Base-by-base conservation (phyloP, 2,797 vertebrate genomes). In the Lutra lutra region DNA sequence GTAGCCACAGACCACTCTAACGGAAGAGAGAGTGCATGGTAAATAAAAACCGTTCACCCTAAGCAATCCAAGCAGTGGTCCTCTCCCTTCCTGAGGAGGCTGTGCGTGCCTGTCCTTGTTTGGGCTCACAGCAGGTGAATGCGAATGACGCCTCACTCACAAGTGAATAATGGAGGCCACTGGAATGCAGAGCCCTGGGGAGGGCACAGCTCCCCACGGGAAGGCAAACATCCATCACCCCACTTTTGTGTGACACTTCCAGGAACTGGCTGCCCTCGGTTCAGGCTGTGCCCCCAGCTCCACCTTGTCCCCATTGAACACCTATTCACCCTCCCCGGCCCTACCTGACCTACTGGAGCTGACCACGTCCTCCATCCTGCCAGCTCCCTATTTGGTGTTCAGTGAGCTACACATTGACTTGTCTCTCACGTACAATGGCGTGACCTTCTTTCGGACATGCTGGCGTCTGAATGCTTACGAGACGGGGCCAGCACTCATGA, bases 401-500 rank as follows among this genome's bases (percentile, higher is more conserved):
- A 10, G 48, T 35, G 17, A 89, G 56, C 23, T 35, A 35, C 3
- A 8, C 38, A 54, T 54, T 78, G 51, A 43, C 64, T 6, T 60
- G 54, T 70, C n/a, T 87, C 40, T 86, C 40, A 13, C 12, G 25
- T 35, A 23, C 0, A 10, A 68, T 15, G 72, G 27, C 3, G 15
- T 20, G 84, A 17, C 29, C n/a, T 72, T 82, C 95, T 17, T 75
- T 58, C 66, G 38, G 32, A 46, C 38, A n/a, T 3, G 29, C 23
- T 5, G 40, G 70, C 17, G 62, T 58, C 62, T 11, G 10, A 0
- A 18, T 46, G 78, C 73, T 84, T 54, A 70, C n/a, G 48, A 70
- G 46, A 68, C 2, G 54, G 77, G 68, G 25, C 62, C 68, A 75
- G 60, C 66, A 90, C 86, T 78, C 68, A 85, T n/a, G 78, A 83